phyloP scores from a whole-genome alignment of 2,888 invertebrate species.

The Scrobipalpa atriplicella region DNA sequence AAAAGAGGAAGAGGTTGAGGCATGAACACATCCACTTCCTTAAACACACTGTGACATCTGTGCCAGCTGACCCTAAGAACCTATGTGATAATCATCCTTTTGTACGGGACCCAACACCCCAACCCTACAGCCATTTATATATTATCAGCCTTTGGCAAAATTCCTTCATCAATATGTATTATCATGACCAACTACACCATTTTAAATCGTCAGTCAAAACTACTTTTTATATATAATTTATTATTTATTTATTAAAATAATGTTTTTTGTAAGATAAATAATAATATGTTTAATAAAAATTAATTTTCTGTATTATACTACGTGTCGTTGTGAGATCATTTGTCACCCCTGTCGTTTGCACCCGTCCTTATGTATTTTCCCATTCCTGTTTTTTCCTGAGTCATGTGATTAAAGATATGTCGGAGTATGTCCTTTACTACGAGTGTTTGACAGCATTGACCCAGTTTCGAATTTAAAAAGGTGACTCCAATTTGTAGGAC shows the following conservation, averaged over 20 bases:
- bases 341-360: slow-evolving; percentile 39
- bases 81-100: slow-evolving; percentile 19
- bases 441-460: neutral
- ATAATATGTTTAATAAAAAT: slow-evolving; percentile 71
- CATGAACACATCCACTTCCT: slow-evolving; percentile 84
- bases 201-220: slow-evolving; percentile 57
- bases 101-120: slow-evolving; percentile 36
- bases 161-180: slow-evolving; percentile 50
- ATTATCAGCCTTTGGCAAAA: slow-evolving; percentile 42
- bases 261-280: slow-evolving; percentile 74
- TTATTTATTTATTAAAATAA: slow-evolving; percentile 72
- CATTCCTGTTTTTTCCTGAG: neutral
- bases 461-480: neutral
- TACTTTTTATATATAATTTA: slow-evolving; percentile 44
- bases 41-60: slow-evolving; percentile 60
- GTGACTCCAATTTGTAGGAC: too few relatives aligned
- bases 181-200: slow-evolving; percentile 53
- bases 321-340: slow-evolving; percentile 59
- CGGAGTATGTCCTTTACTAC: neutral
- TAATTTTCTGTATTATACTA: slow-evolving; percentile 76
- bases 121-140: slow-evolving; percentile 32
- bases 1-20: slow-evolving; percentile 92
- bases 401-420: neutral
- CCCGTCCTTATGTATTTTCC: neutral
- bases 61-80: slow-evolving; percentile 50